Conservation (phyloP, 2,113 vertebrate species). For the Poecile atricapillus region DNA sequence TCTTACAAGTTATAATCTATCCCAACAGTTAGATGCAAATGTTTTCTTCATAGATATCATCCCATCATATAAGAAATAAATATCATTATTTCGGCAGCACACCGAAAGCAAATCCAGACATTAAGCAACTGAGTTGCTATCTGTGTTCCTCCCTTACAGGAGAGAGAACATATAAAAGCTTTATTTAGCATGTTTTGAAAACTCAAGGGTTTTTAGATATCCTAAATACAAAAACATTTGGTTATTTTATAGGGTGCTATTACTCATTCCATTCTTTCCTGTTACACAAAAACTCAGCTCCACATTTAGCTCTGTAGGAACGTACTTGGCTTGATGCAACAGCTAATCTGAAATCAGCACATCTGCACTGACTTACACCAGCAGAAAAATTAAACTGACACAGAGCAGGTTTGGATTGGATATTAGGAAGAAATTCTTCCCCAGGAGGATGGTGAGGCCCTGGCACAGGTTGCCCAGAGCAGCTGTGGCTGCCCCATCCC, state of each 20-base stretch:
- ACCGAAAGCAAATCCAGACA: neutral
- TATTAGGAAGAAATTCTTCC: neutral
- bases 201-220: neutral
- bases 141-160: neutral
- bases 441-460: fast-evolving
- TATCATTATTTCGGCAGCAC: neutral
- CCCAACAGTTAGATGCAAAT: neutral
- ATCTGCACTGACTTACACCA: neutral
- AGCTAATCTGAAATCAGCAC: neutral
- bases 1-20: neutral
- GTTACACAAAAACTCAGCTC: neutral
- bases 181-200: neutral
- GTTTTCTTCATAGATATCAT: neutral
- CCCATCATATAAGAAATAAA: neutral
- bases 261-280: neutral
- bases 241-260: neutral
- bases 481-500: neutral
- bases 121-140: neutral
- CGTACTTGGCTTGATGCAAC: neutral
- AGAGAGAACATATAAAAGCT: neutral
- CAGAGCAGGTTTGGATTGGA: neutral
- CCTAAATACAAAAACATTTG: neutral
- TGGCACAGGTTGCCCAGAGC: neutral
- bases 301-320: neutral
- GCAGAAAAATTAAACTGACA: neutral